phyloP scores from a whole-genome alignment of 2,113 vertebrate species.

The Cyprinodon variegatus region DNA sequence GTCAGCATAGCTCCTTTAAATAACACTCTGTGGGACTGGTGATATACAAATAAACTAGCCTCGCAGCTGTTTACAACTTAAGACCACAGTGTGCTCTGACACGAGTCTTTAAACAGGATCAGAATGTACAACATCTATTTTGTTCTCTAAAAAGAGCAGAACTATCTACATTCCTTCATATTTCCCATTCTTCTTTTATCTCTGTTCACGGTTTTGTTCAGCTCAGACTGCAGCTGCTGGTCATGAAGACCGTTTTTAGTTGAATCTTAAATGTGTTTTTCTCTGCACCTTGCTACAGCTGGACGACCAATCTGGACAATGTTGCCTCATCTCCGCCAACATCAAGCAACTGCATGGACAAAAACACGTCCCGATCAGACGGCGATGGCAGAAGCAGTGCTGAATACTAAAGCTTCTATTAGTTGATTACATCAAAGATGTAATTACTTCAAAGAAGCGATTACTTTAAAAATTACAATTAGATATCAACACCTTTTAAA shows the following conservation, averaged over 20 bases:
- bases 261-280: not conserved
- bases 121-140: not conserved
- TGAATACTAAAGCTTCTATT: conserved; percentile 51
- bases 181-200: not conserved
- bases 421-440: conserved; percentile 78
- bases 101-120: not conserved
- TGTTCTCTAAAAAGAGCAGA: too few species aligned
- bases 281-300: not conserved
- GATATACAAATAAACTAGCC: not conserved
- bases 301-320: not conserved
- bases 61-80: not conserved
- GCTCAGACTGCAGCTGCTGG: not conserved
- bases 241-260: not conserved
- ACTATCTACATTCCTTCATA: not conserved
- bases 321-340: not conserved
- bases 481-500: conserved; percentile 73
- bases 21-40: not conserved
- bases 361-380: conserved; percentile 27
- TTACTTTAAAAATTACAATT: conserved; percentile 74
- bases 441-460: conserved; percentile 72
- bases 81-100: not conserved
- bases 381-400: conserved; percentile 1
- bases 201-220: not conserved
- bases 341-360: conserved; percentile 4
- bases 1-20: not conserved